Evolutionary conservation across 2,888 invertebrate species (phyloP), one percentile per base, ranked within the genome.

Genomic region (Caenorhabditis auriculariae): DNA sequence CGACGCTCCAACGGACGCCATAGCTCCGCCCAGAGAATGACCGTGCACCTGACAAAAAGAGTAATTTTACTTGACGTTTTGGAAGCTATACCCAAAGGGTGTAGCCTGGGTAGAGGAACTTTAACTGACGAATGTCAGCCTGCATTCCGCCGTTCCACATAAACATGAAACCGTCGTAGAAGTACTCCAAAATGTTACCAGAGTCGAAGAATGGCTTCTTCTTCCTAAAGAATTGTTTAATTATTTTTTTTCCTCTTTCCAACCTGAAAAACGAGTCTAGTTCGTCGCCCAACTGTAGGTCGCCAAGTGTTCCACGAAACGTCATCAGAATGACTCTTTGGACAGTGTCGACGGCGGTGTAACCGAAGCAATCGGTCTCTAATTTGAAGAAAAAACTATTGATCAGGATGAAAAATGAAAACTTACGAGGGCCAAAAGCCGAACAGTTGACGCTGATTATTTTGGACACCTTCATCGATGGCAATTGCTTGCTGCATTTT

Each of bases 1-100:
- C 1, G 60, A 54, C 4, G 69, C 69, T 9, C 66, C 64, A 19
- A 72, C 55, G 2, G 71, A 69, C 0, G 72, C 72, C 19, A 72
- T 54, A 12, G 72, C 60, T 2, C 66, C 72, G 21, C 72, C 72
- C 28, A 72, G 35, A 3, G 61, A 64, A 46, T 67, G 70, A 15
- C 66, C 66, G 3, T 47, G 65, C 2, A 68, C 28, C 41, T 52
- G 6, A 24, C 17, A 38, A 37, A 27, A 75, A 23, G 17, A 51
- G 24, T 12, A 28, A 29, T n/a, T 52, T 28, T 35, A 23, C 24
- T 27, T n/a, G 12, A 38, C 37, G 12, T 15, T 77, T 77, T 17
- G 6, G 19, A 44, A 9, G 9, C 41, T 17, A n/a, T 17, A n/a
- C 66, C 61, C 64, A 64, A 9, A 69, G 26, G 24, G 60, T 50